Evolutionary conservation across 2,888 invertebrate genomes (phyloP), one percentile per base, ranked within the genome.

Genomic region (Chloroclysta siterata): DNA sequence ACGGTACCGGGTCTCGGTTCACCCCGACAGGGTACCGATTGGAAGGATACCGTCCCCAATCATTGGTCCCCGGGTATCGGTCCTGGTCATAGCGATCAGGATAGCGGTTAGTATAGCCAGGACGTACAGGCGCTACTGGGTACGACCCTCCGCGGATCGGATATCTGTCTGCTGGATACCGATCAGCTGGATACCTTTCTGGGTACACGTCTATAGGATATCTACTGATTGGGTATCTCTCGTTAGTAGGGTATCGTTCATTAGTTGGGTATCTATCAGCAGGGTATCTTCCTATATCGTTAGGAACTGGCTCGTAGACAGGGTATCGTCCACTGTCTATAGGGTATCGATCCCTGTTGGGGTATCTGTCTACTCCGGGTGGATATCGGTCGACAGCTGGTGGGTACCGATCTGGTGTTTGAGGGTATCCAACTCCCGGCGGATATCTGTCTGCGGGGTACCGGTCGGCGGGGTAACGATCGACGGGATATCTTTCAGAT

Each of bases 1-100:
- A 78, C 39, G 94, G 94, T 74, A 88, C 85, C 42, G 94, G 93
- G 73, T 93, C 93, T 68, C 90, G 85, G 74, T 93, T 92, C 7
- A 92, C 89, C 14, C 93, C 93, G 50, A 93, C 91, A 42, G 92
- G 91, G 73, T 92, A 92, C 68, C 88, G 82, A 66, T 84, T 84
- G 75, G 74, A 86, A 51, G 93, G 93, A 75, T 94, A 94, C 71
- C 94, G 87, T 60, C 89, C 91, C 76, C 85, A 87, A 68, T 87
- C 88, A 57, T 80, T 81, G 4, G 46, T 46, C 53, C 88, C 82
- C 68, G 84, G 68, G 68, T 84, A 91, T 28, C 89, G 83, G 77
- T 93, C 93, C 82, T 89, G 88, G 77, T 90, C 88, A 82, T 88
- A 94, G 69, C 93, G 88, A 68, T 94, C 94, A 72, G 90, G 90